phyloP scores from a whole-genome alignment of 2,113 vertebrate genomes.

The Oxyruncus cristatus region DNA sequence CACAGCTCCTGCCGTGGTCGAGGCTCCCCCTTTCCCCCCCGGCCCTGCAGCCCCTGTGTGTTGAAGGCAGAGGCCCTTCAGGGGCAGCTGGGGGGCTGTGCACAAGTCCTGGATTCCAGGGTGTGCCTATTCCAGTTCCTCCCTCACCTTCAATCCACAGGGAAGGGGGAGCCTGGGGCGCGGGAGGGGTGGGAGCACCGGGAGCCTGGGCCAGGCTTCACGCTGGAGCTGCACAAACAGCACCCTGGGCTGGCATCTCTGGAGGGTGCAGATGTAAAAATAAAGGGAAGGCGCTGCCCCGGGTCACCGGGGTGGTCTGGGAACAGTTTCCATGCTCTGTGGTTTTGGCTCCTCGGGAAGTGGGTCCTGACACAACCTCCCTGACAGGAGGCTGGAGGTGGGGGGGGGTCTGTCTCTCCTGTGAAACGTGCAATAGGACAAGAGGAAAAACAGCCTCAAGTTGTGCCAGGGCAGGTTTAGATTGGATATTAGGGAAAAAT shows the following conservation, averaged over 20 bases:
- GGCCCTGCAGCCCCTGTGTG: neutral
- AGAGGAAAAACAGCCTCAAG: neutral
- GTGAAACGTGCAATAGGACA: neutral
- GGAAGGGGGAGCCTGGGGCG: neutral
- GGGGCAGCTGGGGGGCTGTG: neutral
- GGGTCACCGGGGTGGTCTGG: accelerated
- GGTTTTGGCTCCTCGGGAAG: neutral
- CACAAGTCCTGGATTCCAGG: neutral
- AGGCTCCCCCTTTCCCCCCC: neutral
- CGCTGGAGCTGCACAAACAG: neutral
- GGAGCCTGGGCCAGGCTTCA: neutral
- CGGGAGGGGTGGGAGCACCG: neutral
- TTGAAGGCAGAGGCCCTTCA: neutral
- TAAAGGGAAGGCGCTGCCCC: neutral
- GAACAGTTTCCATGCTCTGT: neutral
- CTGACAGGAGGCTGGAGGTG: neutral
- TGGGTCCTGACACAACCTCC: neutral
- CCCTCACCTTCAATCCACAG: accelerated
- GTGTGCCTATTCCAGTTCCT: accelerated
- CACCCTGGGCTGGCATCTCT: neutral
- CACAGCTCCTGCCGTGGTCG: neutral
- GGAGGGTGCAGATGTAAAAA: neutral
- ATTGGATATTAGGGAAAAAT: neutral
- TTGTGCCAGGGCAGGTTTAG: neutral
- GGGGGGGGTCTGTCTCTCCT: neutral